Evolutionary conservation across 2,113 vertebrate species (phyloP).

Genomic region (Riparia riparia): DNA sequence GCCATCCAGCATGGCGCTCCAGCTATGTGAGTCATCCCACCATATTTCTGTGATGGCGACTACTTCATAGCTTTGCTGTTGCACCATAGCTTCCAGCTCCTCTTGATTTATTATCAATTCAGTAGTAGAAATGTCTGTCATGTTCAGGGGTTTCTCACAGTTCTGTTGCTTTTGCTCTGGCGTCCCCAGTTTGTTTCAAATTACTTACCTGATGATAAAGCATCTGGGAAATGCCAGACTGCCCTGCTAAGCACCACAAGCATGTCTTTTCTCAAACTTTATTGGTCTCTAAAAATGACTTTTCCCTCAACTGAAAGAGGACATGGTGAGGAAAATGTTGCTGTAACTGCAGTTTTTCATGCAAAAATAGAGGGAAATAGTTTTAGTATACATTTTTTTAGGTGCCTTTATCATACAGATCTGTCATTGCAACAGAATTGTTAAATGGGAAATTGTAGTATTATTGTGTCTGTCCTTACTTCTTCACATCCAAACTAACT

Average conservation of each 20-base stretch:
- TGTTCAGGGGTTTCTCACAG: background rate
- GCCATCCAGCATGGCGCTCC: background rate
- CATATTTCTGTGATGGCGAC: background rate
- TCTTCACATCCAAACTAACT: background rate
- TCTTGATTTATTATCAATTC: background rate
- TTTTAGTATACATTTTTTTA: background rate
- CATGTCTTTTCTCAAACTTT: background rate
- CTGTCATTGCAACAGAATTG: background rate
- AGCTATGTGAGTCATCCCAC: background rate
- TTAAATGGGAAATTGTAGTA: background rate
- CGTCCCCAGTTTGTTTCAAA: background rate
- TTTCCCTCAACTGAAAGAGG: background rate
- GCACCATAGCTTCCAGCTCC: background rate
- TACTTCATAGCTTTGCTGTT: background rate
- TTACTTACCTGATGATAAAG: background rate
- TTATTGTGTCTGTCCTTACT: background rate
- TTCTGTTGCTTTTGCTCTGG: background rate
- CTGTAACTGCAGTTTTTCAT: background rate
- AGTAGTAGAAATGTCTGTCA: background rate
- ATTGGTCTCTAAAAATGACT: background rate
- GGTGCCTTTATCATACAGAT: rapidly evolving
- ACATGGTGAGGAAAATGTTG: background rate
- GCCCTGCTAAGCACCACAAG: background rate
- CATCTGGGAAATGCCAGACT: background rate
- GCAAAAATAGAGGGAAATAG: background rate